Base-by-base conservation (phyloP, 1,140 invertebrate genomes). In the Drosophila tani region DNA sequence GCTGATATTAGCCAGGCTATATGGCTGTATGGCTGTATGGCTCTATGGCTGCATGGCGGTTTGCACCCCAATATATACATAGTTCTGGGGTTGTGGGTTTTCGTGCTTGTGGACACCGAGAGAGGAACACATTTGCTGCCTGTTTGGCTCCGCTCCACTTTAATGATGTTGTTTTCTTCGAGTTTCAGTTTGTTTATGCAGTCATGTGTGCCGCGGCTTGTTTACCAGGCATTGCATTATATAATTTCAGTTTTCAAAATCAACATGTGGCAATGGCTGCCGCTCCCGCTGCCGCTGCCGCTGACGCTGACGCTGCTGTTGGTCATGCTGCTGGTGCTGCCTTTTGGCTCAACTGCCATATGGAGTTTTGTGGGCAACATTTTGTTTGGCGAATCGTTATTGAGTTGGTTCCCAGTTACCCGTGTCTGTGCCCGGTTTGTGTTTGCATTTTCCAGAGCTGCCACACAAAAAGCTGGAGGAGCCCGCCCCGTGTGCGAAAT, bases 91-190 rank as follows among this genome's bases (percentile, higher is more conserved):
- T 59, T 49, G 49, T 40, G 49, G 58, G 60, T 64, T 79, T 79
- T 79, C 55, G 57, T 32, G 47, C 50, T 65, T 60, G 64, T 24
- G 46, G 63, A 47, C 47, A 49, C 56, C 27, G 45, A 45, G 43
- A 17, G 29, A 65, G 40, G 41, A 62, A 58, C 32, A 57, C 46
- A 82, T 73, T 73, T 57, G 41, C 74, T 32, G 46, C 75, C 67
- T 82, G 67, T 79, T 57, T 76, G 57, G 46, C 35, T 32, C 41
- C 21, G 41, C 49, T 24, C 57, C 50, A 69, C 76, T 81, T 83
- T 81, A 74, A 88, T 78, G 81, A 78, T 88, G 71, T 83, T 88
- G 84, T 88, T 87, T 86, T 79, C 82, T 87, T 86, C 71, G 45
- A 50, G 62, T 77, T 79, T 62, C 51, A 59, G 67, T 67, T 78